Conservation (phyloP, 2,797 vertebrate genomes). For the Aselliscus stoliczkanus region DNA sequence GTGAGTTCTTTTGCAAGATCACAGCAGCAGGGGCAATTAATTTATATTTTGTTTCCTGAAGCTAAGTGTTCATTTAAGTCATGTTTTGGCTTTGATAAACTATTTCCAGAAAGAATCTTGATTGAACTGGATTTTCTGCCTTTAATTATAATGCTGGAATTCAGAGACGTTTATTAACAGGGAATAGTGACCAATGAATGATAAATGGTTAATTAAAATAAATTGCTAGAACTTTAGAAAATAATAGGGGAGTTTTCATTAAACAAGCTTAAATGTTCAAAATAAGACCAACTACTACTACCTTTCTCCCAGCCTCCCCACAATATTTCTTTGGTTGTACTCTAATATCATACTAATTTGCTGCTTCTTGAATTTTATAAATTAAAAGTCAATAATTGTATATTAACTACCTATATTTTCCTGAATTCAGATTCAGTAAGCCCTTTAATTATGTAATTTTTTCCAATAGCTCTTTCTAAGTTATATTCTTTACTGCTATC, state of each 20-base stretch:
- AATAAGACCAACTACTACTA: neutral
- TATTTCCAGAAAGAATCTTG: slow-evolving; percentile 32
- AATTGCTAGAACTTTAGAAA: slow-evolving; percentile 29
- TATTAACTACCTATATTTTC: slow-evolving; percentile 26
- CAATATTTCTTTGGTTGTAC: neutral
- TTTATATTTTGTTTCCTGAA: slow-evolving; percentile 38
- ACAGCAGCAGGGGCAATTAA: slow-evolving; percentile 37
- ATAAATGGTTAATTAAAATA: slow-evolving; percentile 32
- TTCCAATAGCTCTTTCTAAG: slow-evolving; percentile 22
- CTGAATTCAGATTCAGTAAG: slow-evolving; percentile 33
- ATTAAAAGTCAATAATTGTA: neutral
- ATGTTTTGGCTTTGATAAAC: slow-evolving; percentile 35
- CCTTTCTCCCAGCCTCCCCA: neutral
- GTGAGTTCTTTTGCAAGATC: slow-evolving; percentile 23
- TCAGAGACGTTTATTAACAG: slow-evolving; percentile 39
- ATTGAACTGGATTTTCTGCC: slow-evolving; percentile 41
- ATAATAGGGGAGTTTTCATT: slow-evolving; percentile 27
- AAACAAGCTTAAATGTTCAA: slow-evolving; percentile 37
- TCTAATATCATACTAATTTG: neutral
- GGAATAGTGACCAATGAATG: neutral
- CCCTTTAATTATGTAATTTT: slow-evolving; percentile 30
- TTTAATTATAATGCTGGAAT: slow-evolving; percentile 41
- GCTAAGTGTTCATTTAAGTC: slow-evolving; percentile 14
- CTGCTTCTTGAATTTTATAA: slow-evolving; percentile 40
- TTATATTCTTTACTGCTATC: slow-evolving; percentile 12